Evolutionary conservation across 2,797 vertebrate genomes (phyloP), one percentile per base, ranked within the genome.

Genomic region (Sebastiscus tertius): DNA sequence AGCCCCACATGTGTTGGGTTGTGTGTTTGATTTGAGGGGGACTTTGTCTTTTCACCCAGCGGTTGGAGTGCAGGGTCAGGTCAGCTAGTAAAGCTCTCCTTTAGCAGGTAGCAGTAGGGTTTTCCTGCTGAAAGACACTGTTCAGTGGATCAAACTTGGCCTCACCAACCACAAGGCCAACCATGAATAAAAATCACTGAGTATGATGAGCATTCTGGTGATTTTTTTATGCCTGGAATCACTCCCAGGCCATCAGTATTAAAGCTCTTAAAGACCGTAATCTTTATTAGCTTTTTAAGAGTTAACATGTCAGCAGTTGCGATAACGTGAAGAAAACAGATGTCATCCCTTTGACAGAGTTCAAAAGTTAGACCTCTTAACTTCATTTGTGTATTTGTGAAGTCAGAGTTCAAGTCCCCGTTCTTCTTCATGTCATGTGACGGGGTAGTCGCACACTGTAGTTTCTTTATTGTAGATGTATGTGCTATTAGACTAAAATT

Each of bases 271-370:
- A 33, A 69, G 65, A 26, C 6, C 1, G 22, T 61, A 1, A 54
- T 61, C 54, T 67, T 82, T 71, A 67, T 72, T 16, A 8, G 5
- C 7, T 10, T 52, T 62, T 12, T 49, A 67, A 55, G 20, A 69
- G 24, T 61, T 61, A 63, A 69, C 24, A 59, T 42, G 26, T 63
- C 49, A 54, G 5, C 46, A 49, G 3, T 29, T 82, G 8, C 2
- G 1, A 31, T 24, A 73, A 67, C 0, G 2, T 26, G 6, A 13
- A 72, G 11, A 4, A 59, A 8, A 64, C 12, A 4, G 9, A 60
- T 60, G 1, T 39, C 3, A 58, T 49, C 9, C 8, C 1, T 24
- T 76, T 61, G 29, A 58, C 36, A 60, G 58, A 72, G 80, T 52
- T 60, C 13, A 42, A 20, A 24, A 66, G 56, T 52, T 22, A 11